Conservation (phyloP, 2,888 invertebrate genomes). For the Palloptera scutellata region DNA sequence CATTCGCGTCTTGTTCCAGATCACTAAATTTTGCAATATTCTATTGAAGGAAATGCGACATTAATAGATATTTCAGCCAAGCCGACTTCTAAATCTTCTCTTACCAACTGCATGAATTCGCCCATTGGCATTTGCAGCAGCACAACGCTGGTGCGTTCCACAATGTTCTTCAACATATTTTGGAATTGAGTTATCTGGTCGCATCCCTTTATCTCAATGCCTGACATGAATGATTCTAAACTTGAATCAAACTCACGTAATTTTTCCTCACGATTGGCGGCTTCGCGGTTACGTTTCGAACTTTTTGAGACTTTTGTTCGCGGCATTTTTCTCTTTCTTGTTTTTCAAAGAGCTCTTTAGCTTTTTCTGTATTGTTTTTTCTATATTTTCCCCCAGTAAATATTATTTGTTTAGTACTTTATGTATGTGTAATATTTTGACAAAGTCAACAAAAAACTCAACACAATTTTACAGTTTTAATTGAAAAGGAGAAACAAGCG, state of each 20-base stretch:
- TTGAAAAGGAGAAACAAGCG: too few species aligned
- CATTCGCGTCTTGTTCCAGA: conserved; percentile 31
- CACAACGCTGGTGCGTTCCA: conserved; percentile 43
- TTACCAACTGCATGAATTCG: conserved; percentile 52
- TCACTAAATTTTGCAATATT: conserved; percentile 32
- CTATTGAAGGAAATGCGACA: conserved; percentile 27
- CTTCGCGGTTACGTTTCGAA: conserved; percentile 61
- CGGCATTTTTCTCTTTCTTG: conserved; percentile 49
- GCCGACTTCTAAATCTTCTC: neutral
- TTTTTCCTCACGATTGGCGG: conserved; percentile 59
- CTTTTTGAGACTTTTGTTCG: conserved; percentile 62
- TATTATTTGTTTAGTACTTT: too few species aligned
- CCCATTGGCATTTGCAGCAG: conserved; percentile 53
- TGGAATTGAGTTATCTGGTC: conserved; percentile 41
- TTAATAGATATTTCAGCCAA: neutral
- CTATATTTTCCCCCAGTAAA: too few species aligned
- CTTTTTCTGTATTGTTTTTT: too few species aligned
- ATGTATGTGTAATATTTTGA: too few species aligned
- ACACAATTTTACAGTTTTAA: too few species aligned
- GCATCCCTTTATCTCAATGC: conserved; percentile 47
- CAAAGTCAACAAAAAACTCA: too few species aligned
- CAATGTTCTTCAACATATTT: conserved; percentile 40
- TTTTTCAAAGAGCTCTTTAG: too few species aligned
- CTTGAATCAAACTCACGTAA: conserved; percentile 55
- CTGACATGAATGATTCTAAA: conserved; percentile 48